Percentiles rank a stretch among this genome's conserved stretches.
Conservation (phyloP, 2,797 vertebrate species). For the Dryobates pubescens region DNA sequence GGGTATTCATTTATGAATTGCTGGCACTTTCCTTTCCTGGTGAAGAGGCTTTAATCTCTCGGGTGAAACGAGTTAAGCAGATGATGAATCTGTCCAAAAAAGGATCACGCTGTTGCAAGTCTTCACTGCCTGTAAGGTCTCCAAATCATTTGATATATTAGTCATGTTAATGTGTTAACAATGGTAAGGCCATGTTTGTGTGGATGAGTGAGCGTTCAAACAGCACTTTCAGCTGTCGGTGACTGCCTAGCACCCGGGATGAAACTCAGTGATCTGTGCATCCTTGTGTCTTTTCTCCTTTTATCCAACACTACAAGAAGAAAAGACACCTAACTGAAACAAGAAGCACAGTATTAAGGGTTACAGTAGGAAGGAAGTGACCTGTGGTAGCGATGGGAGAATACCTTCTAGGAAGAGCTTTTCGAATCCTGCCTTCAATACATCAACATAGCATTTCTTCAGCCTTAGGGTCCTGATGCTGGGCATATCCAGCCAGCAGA, state of each 20-base stretch:
- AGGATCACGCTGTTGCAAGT: not conserved
- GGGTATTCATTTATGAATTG: not conserved
- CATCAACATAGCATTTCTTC: not conserved
- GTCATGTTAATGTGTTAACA: not conserved
- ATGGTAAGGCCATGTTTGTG: not conserved
- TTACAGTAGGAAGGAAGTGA: not conserved
- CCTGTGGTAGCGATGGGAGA: accelerated
- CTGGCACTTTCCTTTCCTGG: not conserved
- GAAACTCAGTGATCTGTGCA: not conserved
- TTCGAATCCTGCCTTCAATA: not conserved
- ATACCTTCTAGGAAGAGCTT: not conserved
- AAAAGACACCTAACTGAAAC: not conserved
- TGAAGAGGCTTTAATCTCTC: not conserved
- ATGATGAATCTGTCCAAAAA: not conserved
- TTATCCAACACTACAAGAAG: not conserved
- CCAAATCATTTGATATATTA: not conserved
- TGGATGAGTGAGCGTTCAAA: not conserved
- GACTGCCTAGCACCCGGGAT: not conserved
- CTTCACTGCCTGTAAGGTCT: not conserved
- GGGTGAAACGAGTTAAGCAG: not conserved
- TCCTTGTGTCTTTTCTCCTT: not conserved
- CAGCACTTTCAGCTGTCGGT: not conserved
- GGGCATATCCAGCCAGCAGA: not conserved
- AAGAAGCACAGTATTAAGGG: not conserved
- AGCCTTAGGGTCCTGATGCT: not conserved